phyloP scores from a whole-genome alignment of 2,797 vertebrate genomes.

The Tenualosa thibaudeaui region DNA sequence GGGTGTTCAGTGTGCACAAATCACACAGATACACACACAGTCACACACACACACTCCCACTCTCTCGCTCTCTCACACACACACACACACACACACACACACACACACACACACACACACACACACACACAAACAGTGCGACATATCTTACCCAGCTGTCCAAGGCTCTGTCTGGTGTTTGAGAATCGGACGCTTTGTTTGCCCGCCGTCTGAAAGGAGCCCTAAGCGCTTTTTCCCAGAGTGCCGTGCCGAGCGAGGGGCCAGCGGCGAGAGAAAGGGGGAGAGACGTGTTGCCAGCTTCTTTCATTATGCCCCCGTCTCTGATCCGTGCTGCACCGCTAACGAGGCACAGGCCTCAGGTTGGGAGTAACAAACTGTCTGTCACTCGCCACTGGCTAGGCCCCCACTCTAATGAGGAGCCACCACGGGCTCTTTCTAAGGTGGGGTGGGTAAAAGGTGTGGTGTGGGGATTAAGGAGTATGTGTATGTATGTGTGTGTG shows the following conservation, averaged over 20 bases:
- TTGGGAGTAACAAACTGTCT: conserved; percentile 77
- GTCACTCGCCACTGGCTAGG: conserved; percentile 64
- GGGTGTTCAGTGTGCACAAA: conserved; percentile 46
- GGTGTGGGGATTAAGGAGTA: neutral
- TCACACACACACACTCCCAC: neutral
- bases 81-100: conserved; percentile 47
- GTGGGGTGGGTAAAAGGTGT: neutral
- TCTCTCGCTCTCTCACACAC: neutral
- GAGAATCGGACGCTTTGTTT: conserved; percentile 85
- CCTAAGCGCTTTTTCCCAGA: conserved; percentile 78
- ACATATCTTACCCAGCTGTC: conserved; percentile 88
- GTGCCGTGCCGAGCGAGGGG: conserved; percentile 82
- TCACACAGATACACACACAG: neutral
- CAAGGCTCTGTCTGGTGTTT: conserved; percentile 85
- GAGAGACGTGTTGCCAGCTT: conserved; percentile 60
- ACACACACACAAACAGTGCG: conserved; percentile 76
- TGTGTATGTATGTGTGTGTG: neutral
- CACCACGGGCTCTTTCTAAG: neutral
- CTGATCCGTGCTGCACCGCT: conserved; percentile 51
- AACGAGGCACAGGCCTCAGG: conserved; percentile 71
- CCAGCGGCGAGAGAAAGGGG: conserved; percentile 55
- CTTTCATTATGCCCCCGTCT: conserved; percentile 58
- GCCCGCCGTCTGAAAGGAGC: conserved; percentile 83
- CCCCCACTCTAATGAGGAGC: neutral
- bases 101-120: conserved; percentile 47